These are phyloP conservation scores for Fregetta grallaria DNA, from an alignment of 2,113 vertebrate species.

Conservation along the genomic window DNA sequence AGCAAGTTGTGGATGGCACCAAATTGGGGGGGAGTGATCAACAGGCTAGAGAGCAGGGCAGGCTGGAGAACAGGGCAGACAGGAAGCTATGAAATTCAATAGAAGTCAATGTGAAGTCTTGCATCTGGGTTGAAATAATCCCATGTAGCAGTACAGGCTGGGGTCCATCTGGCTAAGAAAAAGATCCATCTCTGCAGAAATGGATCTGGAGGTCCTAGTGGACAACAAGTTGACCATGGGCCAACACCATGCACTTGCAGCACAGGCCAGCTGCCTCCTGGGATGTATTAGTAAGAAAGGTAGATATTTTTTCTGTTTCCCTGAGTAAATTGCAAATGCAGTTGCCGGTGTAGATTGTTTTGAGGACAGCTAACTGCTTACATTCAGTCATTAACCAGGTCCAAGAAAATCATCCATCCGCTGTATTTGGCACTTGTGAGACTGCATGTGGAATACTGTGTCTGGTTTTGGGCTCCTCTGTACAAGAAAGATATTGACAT, in stretches of 20 bases:
- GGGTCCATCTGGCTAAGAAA: neutral
- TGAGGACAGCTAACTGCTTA: neutral
- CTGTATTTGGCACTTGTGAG: neutral
- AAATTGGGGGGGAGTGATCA: neutral
- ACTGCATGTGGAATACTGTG: neutral
- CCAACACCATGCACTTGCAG: neutral
- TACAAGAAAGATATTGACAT: neutral
- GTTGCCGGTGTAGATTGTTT: neutral
- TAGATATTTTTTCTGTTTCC: neutral
- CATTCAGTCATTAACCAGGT: neutral
- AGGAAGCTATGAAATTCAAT: neutral
- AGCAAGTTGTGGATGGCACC: neutral
- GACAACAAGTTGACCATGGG: neutral
- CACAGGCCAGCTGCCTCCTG: neutral
- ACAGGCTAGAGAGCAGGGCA: neutral
- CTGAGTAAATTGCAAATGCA: neutral
- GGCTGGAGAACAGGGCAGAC: neutral
- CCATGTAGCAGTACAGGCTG: accelerated
- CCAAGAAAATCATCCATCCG: neutral
- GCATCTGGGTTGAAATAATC: neutral
- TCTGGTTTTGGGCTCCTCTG: neutral
- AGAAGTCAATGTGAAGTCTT: accelerated
- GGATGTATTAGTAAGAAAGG: neutral
- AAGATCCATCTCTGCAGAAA: neutral
- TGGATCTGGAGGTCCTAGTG: neutral